Evolutionary conservation across 2,797 vertebrate species (phyloP).

Genomic region (Psittacula echo): DNA sequence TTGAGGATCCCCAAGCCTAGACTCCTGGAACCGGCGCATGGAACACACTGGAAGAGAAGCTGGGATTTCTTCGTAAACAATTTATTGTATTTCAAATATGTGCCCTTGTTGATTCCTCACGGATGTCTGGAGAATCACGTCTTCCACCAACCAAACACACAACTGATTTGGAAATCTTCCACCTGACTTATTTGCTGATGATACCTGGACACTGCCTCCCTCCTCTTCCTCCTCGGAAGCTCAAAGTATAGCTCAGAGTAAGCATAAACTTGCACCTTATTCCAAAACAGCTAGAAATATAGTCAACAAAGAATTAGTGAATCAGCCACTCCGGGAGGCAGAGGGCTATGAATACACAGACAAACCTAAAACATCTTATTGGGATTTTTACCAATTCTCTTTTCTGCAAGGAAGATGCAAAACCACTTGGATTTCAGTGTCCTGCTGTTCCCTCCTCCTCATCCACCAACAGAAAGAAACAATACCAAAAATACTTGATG

Average conservation of each 20-base stretch:
- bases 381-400: slow-evolving; percentile 36
- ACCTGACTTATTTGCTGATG: slow-evolving; percentile 48
- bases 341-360: slow-evolving; percentile 75
- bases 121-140: slow-evolving; percentile 60
- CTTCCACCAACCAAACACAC: slow-evolving; percentile 68
- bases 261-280: slow-evolving; percentile 52
- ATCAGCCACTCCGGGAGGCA: slow-evolving; percentile 63
- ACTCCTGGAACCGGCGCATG: background rate
- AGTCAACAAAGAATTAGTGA: slow-evolving; percentile 71
- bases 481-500: slow-evolving; percentile 42
- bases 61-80: slow-evolving; percentile 65
- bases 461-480: slow-evolving; percentile 57
- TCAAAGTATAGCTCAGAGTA: slow-evolving; percentile 35
- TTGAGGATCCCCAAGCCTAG: background rate
- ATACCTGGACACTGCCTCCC: background rate
- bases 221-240: slow-evolving; percentile 35
- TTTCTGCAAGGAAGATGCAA: slow-evolving; percentile 64
- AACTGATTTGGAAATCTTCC: slow-evolving; percentile 54
- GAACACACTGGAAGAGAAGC: background rate
- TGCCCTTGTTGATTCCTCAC: slow-evolving; percentile 76
- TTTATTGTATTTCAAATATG: slow-evolving; percentile 79
- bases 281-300: slow-evolving; percentile 64
- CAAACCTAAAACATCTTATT: slow-evolving; percentile 67
- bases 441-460: slow-evolving; percentile 44
- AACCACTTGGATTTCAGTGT: slow-evolving; percentile 50